Evolutionary conservation across 2,797 vertebrate genomes (phyloP).

Genomic region (Lindbergichthys nudifrons): DNA sequence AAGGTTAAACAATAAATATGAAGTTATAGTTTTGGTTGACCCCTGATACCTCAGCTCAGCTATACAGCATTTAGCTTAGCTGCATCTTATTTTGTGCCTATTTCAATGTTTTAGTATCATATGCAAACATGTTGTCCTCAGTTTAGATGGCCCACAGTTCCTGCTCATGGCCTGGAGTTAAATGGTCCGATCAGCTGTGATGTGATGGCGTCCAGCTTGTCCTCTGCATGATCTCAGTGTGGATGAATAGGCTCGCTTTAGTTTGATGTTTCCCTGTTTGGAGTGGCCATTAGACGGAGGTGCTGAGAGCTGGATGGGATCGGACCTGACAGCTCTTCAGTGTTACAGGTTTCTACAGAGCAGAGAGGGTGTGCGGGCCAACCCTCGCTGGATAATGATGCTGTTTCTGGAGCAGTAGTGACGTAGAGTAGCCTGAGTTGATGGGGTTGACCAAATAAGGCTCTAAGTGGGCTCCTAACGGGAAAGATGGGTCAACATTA

Average conservation of each 20-base stretch:
- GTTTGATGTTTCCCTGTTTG: constrained; percentile 28
- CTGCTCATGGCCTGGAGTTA: constrained; percentile 21
- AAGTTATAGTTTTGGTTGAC: neutral
- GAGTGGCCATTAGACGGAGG: constrained; percentile 36
- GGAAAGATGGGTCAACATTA: neutral
- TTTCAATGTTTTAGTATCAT: neutral
- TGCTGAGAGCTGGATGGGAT: constrained; percentile 29
- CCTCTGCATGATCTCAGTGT: constrained; percentile 12
- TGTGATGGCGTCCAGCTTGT: constrained; percentile 14
- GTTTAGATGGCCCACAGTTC: constrained; percentile 10
- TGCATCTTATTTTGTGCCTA: neutral
- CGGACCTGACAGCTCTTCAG: constrained; percentile 47
- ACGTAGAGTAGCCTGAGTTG: neutral
- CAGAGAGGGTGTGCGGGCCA: constrained; percentile 16
- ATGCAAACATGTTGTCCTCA: neutral
- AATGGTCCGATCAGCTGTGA: constrained; percentile 34
- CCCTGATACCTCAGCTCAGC: neutral
- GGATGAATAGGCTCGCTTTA: constrained; percentile 13
- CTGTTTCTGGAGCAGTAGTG: neutral
- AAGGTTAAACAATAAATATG: too few relatives aligned
- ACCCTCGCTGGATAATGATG: neutral
- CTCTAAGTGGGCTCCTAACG: neutral
- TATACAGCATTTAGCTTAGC: neutral
- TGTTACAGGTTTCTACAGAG: constrained; percentile 14
- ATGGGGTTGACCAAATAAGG: neutral